Conservation (phyloP, 2,113 vertebrate genomes). For the Pseudopipra pipra region DNA sequence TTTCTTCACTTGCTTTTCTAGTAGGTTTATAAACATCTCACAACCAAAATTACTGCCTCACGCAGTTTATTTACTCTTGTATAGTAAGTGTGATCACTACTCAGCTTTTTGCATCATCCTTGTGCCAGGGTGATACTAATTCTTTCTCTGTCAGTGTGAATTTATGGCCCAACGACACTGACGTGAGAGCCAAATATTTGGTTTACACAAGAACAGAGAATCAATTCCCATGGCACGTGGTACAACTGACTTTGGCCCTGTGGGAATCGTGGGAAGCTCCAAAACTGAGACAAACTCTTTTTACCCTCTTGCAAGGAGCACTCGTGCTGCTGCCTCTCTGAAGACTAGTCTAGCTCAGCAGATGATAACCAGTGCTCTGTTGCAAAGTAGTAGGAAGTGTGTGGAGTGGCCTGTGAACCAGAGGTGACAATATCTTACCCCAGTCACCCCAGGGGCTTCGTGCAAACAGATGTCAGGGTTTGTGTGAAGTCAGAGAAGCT, state of each 20-base stretch:
- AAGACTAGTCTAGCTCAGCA: not conserved
- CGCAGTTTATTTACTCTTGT: not conserved
- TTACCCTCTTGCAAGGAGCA: not conserved
- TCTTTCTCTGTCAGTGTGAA: not conserved
- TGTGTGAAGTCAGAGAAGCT: not conserved
- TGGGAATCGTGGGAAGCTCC: fast-evolving
- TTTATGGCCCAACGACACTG: not conserved
- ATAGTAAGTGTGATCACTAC: not conserved
- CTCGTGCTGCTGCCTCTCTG: not conserved
- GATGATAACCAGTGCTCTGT: not conserved
- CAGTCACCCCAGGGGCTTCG: not conserved
- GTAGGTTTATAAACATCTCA: not conserved
- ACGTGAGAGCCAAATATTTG: not conserved
- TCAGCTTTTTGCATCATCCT: not conserved
- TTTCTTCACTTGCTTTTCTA: not conserved
- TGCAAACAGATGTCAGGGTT: not conserved
- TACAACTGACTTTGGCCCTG: not conserved
- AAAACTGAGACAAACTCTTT: not conserved
- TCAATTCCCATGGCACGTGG: not conserved
- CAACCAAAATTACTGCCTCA: not conserved
- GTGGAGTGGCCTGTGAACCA: not conserved
- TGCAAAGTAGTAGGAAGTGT: not conserved
- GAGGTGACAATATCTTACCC: not conserved
- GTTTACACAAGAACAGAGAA: not conserved
- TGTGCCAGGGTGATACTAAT: not conserved